Base-by-base conservation (phyloP, 2,113 vertebrate species). In the Cygnus buccinator region DNA sequence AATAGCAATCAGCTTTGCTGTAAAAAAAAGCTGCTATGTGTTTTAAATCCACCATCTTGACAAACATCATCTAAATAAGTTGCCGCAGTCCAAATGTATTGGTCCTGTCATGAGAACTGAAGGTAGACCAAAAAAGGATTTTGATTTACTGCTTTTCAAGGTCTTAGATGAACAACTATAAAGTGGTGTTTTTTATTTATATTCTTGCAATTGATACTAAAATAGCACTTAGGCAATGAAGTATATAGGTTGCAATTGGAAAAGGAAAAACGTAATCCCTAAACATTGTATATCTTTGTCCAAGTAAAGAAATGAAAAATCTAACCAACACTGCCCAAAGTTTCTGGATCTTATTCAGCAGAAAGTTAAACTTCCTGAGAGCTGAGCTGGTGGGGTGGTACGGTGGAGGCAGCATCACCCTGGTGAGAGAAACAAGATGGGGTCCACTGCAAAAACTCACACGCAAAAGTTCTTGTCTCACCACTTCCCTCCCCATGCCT, bases 101-200 rank as follows among this genome's bases (percentile, higher is more conserved):
- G 92, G 91, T 87, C 58, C 82, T 94, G 83, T 89, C 96, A 95
- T 90, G 80, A 90, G 95, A 97, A 92, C 70, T 96, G 95, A 97
- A 94, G 65, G 92, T 84, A 94, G 77, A 89, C 65, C 74, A 96
- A 75, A 77, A 96, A 96, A 94, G 63, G 73, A 91, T 92, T 95
- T 96, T 97, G 95, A 97, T 97, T 97, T 97, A 97, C 94, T 96
- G 83, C 78, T 95, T 97, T 96, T 96, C 95, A 97, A 97, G 95
- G 94, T 94, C 95, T 96, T 85, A 97, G 94, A 97, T 79, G 91
- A 95, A 95, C 94, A 96, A 97, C 96, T 89, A 96, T 92, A 94
- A 80, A 96, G 94, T 73, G 33, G 83, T 96, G 71, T 5, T 90
- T 96, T 95, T 96, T 97, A 97, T 97, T 97, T 97, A 97, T 97